Conservation (phyloP, 2,797 vertebrate genomes). For the Sarcoramphus papa region DNA sequence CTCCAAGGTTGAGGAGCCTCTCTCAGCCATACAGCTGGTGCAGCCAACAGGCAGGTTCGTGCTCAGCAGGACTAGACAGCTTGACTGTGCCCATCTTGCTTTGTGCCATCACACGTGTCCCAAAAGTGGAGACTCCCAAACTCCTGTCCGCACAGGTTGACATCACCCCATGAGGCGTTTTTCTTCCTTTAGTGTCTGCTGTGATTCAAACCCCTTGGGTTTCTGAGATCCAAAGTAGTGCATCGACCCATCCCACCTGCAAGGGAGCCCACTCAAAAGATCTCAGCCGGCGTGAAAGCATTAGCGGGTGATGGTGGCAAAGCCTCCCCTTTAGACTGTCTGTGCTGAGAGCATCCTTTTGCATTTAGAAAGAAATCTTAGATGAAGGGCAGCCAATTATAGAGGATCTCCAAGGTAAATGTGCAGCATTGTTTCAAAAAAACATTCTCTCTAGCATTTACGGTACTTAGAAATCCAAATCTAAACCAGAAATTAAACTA, state of each 20-base stretch:
- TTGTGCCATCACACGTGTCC: neutral
- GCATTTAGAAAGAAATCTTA: neutral
- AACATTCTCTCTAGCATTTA: neutral
- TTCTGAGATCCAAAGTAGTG: neutral
- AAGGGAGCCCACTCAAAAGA: neutral
- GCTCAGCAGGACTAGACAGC: neutral
- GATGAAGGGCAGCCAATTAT: neutral
- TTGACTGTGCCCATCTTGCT: neutral
- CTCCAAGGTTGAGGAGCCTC: neutral
- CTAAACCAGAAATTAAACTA: neutral
- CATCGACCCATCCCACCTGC: neutral
- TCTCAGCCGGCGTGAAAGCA: rapidly evolving
- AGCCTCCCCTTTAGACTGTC: neutral
- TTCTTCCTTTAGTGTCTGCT: neutral
- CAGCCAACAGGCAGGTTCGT: neutral
- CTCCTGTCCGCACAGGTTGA: neutral
- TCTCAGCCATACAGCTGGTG: rapidly evolving
- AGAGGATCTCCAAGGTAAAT: neutral
- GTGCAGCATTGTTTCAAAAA: neutral
- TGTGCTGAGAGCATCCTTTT: neutral
- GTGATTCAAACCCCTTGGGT: neutral
- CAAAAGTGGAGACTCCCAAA: neutral
- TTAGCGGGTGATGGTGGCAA: neutral
- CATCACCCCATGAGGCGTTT: neutral
- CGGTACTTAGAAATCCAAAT: neutral